Evolutionary conservation across 2,797 vertebrate genomes (phyloP), one percentile per base, ranked within the genome.

Genomic region (Zenarchopterus dispar): DNA sequence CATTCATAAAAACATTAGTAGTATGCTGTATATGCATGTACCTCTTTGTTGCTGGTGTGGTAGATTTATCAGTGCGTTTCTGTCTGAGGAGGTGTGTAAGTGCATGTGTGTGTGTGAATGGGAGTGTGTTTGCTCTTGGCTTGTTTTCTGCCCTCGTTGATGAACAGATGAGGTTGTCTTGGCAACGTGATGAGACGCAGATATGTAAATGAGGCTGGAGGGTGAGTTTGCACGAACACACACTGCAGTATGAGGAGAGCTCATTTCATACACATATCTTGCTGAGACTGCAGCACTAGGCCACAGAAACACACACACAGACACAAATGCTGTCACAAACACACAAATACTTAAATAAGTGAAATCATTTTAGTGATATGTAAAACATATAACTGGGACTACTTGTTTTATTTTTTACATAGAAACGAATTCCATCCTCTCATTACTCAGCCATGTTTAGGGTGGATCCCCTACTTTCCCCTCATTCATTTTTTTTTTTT

Each of bases 141-240:
- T 91, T 90, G 86, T 91, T 91, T 90, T 90, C 77, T 88, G 82
- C 87, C 93, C 93, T 94, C 90, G 94, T 93, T 96, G 95, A 97
- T 97, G 95, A 96, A 95, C 95, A 96, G 95, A 97, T 96, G 95
- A 95, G 89, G 95, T 96, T 96, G 95, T 95, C 96, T 89, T 96
- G 95, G 95, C 95, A 96, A 97, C 95, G 87, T 93, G 93, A 93
- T 95, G 93, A 93, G 94, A 94, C 95, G 94, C 93, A 94, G 95
- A 96, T 95, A 96, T 96, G 94, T 92, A 96, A 96, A 96, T 95
- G 92, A 95, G 92, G 86, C 90, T 84, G 77, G 91, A 92, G 92
- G 84, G 92, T 91, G 85, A 90, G 87, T 84, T 89, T 83, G 86
- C 85, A 90, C 73, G 79, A 86, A 87, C 88, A 85, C 88, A 89